Conservation (phyloP, 92 coral and sea anemone species). For the Palythoa grandiflora region DNA sequence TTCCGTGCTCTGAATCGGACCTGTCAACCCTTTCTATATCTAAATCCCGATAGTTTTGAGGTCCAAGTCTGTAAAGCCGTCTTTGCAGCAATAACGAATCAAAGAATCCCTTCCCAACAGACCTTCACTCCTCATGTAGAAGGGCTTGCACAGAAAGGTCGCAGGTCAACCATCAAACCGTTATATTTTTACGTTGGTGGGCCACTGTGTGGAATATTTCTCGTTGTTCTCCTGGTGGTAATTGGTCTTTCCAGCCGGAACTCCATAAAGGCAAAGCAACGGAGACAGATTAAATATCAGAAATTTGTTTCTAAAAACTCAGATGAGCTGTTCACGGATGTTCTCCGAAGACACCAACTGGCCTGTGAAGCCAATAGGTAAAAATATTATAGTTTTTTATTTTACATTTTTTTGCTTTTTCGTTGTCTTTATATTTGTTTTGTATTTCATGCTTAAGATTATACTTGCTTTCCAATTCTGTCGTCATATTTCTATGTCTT, state of each 20-base stretch:
- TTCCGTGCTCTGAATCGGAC: constrained; percentile 45
- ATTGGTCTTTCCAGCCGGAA: constrained; percentile 2
- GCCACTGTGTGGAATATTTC: constrained; percentile 12
- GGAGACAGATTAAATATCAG: constrained; percentile 2
- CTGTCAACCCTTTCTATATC: neutral
- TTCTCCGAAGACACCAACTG: constrained; percentile 36
- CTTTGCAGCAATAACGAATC: neutral
- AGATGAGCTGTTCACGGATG: constrained; percentile 25
- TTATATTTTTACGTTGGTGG: constrained; percentile 27
- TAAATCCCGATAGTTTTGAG: neutral
- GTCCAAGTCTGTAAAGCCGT: constrained; percentile 15
- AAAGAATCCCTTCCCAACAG: constrained; percentile 29
- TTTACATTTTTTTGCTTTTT: neutral
- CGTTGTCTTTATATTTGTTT: neutral
- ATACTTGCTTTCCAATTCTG: too few species aligned
- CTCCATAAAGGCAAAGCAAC: constrained; percentile 1
- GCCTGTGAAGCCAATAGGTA: constrained; percentile 17
- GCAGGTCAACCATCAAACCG: neutral
- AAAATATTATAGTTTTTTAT: neutral
- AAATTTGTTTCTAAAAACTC: neutral
- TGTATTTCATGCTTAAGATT: neutral
- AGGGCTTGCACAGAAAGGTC: neutral
- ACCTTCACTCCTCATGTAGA: neutral
- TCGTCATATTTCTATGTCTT: too few species aligned
- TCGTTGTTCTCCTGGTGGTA: neutral